A percentile compares a stretch with the other conserved stretches of the same genome.
phyloP scores from a whole-genome alignment of 2,797 vertebrate species.

The Euphonia xanthogaster region DNA sequence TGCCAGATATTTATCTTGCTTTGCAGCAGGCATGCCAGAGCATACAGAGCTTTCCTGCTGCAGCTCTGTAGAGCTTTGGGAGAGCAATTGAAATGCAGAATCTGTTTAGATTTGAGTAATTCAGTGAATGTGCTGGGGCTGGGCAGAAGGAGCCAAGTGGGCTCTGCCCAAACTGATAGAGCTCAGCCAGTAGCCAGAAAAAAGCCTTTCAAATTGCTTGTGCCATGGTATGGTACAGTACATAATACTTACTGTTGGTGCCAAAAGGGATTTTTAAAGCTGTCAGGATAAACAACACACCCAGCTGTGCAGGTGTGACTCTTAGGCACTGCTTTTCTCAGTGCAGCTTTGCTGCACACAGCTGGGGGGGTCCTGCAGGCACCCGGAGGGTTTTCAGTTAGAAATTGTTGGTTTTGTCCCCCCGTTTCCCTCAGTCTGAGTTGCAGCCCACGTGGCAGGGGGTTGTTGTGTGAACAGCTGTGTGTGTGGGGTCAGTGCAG shows the following conservation, averaged over 20 bases:
- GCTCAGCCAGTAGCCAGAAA: not conserved
- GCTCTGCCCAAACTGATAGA: not conserved
- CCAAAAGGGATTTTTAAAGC: not conserved
- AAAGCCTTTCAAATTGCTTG: not conserved
- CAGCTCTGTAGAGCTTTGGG: not conserved
- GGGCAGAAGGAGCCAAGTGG: not conserved
- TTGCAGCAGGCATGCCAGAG: not conserved
- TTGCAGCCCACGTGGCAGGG: rapidly evolving
- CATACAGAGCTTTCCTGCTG: not conserved
- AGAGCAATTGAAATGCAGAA: not conserved
- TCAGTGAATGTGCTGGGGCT: not conserved
- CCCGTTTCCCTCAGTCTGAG: not conserved
- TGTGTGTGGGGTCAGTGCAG: not conserved
- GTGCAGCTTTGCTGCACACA: not conserved
- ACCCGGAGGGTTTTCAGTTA: rapidly evolving
- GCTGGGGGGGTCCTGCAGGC: rapidly evolving
- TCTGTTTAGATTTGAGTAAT: not conserved
- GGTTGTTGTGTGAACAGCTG: not conserved
- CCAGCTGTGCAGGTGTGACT: not conserved
- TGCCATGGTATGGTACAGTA: rapidly evolving
- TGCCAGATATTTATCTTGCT: not conserved
- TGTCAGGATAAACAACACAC: not conserved
- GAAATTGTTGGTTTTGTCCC: not conserved
- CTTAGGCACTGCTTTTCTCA: rapidly evolving
- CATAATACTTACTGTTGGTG: not conserved